These are phyloP conservation scores for Eriocheir sinensis DNA, from an alignment of 1,140 invertebrate genomes.

Conservation along the genomic window DNA sequence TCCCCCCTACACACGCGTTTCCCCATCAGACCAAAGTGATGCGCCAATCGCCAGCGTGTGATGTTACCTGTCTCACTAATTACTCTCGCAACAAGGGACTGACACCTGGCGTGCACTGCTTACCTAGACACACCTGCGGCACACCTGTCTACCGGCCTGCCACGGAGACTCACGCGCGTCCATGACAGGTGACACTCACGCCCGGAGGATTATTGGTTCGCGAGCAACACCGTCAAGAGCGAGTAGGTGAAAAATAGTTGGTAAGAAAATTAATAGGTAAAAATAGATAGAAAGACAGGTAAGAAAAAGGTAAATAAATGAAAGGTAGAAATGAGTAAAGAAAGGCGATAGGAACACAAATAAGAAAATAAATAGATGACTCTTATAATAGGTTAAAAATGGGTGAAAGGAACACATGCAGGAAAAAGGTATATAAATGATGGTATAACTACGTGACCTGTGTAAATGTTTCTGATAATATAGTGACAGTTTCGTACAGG, in stretches of 20 bases:
- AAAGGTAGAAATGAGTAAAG: too few relatives aligned
- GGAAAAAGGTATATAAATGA: too few relatives aligned
- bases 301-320: too few relatives aligned
- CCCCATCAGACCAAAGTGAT: neutral
- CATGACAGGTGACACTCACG: too few relatives aligned
- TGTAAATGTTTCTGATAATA: too few relatives aligned
- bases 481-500: too few relatives aligned
- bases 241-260: neutral
- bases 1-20: neutral
- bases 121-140: neutral
- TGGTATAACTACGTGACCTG: too few relatives aligned
- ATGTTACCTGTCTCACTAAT: constrained; percentile 15
- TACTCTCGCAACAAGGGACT: neutral
- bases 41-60: neutral
- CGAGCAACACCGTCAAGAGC: neutral
- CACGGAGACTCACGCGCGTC: neutral
- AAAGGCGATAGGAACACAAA: neutral
- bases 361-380: too few relatives aligned
- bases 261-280: neutral
- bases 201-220: too few relatives aligned
- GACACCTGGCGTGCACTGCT: neutral
- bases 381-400: too few relatives aligned
- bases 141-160: neutral
- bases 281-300: neutral
- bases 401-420: too few relatives aligned